Evolutionary conservation across 2,888 invertebrate species (phyloP).

Genomic region (Acanthacorydalis orientalis): DNA sequence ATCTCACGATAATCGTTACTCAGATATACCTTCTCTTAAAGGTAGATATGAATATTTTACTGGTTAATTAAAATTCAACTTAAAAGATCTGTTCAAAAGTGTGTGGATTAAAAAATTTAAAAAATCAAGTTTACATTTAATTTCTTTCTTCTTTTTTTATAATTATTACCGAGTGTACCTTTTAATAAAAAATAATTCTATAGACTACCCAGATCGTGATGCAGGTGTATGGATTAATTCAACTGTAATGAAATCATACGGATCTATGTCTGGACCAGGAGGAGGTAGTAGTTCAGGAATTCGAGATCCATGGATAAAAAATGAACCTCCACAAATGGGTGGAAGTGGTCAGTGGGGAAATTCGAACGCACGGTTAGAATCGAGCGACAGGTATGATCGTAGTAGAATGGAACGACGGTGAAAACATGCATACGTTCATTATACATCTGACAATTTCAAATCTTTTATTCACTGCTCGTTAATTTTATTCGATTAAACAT

Average conservation of each 20-base stretch:
- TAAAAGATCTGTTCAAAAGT: too few species aligned
- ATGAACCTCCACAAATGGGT: neutral
- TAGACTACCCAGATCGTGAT: neutral
- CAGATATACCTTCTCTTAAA: constrained; percentile 11
- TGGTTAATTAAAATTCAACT: neutral
- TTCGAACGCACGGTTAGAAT: neutral
- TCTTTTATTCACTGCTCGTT: too few species aligned
- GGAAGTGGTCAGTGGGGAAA: neutral
- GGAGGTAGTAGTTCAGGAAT: neutral
- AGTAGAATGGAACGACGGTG: constrained; percentile 1
- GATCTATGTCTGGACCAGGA: neutral
- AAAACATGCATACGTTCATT: too few species aligned
- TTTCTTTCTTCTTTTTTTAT: too few species aligned
- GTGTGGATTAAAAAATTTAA: too few species aligned
- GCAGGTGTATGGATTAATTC: neutral
- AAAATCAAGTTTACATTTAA: too few species aligned
- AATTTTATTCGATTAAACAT: too few species aligned
- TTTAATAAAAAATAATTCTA: neutral
- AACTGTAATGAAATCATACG: neutral
- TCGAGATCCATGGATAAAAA: constrained; percentile 2
- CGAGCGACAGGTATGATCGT: constrained; percentile 1
- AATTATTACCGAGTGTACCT: neutral
- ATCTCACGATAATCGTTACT: constrained; percentile 25
- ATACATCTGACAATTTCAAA: too few species aligned
- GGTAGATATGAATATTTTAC: constrained; percentile 4